phyloP scores from a whole-genome alignment of 35 echinoderm and acorn worm genomes.

The Ophiothrix spiculata region DNA sequence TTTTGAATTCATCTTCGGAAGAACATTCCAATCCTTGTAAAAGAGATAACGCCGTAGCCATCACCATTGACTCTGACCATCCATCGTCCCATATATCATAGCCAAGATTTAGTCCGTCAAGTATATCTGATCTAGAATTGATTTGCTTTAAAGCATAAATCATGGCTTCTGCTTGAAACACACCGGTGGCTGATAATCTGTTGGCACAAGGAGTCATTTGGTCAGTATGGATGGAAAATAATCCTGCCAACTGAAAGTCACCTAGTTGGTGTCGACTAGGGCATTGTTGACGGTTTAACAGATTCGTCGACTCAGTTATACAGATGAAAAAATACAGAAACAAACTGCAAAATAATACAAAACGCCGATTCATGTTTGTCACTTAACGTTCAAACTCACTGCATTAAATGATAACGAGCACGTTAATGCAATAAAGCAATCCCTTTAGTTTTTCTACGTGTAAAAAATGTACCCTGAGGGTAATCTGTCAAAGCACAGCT shows the following conservation, averaged over 20 bases:
- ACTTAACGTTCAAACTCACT: too few species aligned
- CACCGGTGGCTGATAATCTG: background rate
- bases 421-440: too few species aligned
- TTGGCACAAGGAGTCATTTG: constrained; percentile 7
- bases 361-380: too few species aligned
- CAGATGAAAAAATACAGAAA: too few species aligned
- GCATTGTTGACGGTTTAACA: constrained; percentile 12
- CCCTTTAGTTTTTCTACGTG: too few species aligned
- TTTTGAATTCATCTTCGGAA: background rate
- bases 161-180: constrained; percentile 34
- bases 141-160: constrained; percentile 37
- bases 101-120: constrained; percentile 30
- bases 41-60: constrained; percentile 15
- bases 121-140: constrained; percentile 24
- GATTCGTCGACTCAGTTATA: too few species aligned
- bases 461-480: too few species aligned
- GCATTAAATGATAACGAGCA: too few species aligned
- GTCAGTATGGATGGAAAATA: constrained; percentile 18
- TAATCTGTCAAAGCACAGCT: too few species aligned
- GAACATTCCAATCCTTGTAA: background rate
- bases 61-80: constrained; percentile 5
- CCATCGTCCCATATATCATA: constrained; percentile 48
- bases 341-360: too few species aligned
- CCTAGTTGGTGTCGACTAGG: background rate
- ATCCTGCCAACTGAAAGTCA: background rate